Conservation (phyloP, 2,113 vertebrate species). For the Haemorhous mexicanus region DNA sequence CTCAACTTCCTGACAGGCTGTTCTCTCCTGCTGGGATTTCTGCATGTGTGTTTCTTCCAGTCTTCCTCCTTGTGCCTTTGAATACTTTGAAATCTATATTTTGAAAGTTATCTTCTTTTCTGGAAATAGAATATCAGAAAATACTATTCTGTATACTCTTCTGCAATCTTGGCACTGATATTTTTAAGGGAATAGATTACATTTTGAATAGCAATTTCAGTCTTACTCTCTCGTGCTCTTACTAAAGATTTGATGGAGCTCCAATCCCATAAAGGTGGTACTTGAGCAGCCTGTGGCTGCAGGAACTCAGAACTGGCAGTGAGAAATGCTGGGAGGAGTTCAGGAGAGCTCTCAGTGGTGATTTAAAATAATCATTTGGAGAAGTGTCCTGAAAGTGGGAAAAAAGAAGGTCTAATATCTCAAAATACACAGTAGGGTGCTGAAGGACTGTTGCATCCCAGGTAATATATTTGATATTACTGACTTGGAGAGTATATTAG, state of each 20-base stretch:
- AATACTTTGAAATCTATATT: background rate
- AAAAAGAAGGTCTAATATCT: background rate
- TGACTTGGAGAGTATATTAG: background rate
- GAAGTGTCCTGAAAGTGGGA: background rate
- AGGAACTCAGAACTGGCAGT: background rate
- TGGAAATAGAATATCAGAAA: background rate
- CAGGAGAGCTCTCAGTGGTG: background rate
- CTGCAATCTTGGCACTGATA: background rate
- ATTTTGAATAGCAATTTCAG: background rate
- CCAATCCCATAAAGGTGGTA: background rate
- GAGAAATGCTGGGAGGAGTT: background rate
- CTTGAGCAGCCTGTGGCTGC: background rate
- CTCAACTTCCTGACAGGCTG: background rate
- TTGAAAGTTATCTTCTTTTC: background rate
- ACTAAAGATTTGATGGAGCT: background rate
- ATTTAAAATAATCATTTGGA: background rate
- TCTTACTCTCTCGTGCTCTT: background rate
- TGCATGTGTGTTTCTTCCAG: fast-evolving
- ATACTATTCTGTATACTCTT: background rate
- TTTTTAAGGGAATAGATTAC: background rate
- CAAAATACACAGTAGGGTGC: background rate
- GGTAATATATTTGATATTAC: background rate
- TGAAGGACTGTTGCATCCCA: background rate
- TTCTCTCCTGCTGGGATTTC: background rate
- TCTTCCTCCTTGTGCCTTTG: background rate